Evolutionary conservation across 2,888 invertebrate genomes (phyloP), one percentile per base, ranked within the genome.

Genomic region (Orthosia gracilis): DNA sequence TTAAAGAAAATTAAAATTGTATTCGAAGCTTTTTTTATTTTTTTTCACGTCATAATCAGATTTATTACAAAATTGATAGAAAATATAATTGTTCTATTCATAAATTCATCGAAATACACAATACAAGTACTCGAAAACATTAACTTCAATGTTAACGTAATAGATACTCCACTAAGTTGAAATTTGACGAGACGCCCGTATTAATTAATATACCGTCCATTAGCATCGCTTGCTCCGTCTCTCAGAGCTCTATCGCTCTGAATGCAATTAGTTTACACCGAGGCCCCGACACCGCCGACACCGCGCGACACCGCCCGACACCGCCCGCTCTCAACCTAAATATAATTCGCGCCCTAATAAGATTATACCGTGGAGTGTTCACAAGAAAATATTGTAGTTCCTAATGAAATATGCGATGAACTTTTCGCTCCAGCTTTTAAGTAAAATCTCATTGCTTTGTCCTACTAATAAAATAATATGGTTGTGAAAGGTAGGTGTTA

Each of bases 201-300:
- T 94, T 96, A 96, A 96, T 96, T 94, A 96, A 95, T 94, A 95
- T 94, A 94, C 93, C 93, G 93, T 95, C 96, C 95, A 96, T 96
- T 96, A 95, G 94, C 94, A 93, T 92, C 95, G 93, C 94, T 94
- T 92, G 94, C 93, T 92, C 88, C 91, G 92, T 91, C 92, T 91
- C 91, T 88, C 89, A 89, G 91, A 90, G 91, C 93, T 94, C 94
- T 93, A 94, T 93, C 92, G 93, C 91, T 92, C 90, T 92, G 94
- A 95, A 95, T 93, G 94, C 94, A 95, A 95, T 95, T 95, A 95
- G 93, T 93, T 92, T 91, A 91, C 90, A 91, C 88, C 89, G 90
- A 91, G 90, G 88, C 89, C 78, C 89, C 89, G 91, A 93, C 93
- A 92, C 94, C 91, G 92, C 89, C 89, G 91, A 93, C 93, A 92